Conservation (phyloP, 2,113 vertebrate species). For the Tricholaema leucomelas region DNA sequence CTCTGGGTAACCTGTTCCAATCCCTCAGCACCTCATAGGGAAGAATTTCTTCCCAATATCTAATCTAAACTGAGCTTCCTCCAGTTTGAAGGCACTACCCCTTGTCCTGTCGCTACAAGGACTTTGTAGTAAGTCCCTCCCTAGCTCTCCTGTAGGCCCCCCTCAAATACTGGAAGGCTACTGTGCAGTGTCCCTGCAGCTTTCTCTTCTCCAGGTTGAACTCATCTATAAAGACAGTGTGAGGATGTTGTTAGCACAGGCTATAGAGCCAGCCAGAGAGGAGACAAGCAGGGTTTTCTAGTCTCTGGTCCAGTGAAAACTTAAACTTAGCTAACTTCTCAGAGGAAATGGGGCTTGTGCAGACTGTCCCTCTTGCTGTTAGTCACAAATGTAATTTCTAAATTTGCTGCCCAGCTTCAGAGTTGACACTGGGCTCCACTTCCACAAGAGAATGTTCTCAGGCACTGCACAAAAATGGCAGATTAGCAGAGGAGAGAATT, state of each 20-base stretch:
- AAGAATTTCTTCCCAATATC: no score
- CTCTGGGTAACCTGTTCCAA: no score
- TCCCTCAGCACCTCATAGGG: no score
- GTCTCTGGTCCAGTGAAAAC: neutral
- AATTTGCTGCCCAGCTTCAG: constrained; percentile 7
- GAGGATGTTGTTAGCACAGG: neutral
- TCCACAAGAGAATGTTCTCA: constrained; percentile 1
- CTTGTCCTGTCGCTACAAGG: no score
- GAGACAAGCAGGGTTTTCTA: neutral
- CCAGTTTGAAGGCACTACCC: no score
- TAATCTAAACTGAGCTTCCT: no score
- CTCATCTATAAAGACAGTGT: neutral
- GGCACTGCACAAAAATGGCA: constrained; percentile 18
- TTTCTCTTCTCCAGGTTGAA: no score
- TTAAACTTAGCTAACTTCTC: neutral
- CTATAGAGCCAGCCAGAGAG: neutral
- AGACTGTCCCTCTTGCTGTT: neutral
- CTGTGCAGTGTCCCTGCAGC: no score
- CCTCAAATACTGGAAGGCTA: no score
- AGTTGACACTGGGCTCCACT: neutral
- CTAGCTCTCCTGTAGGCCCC: no score
- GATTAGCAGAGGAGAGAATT: constrained; percentile 23
- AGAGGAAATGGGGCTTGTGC: neutral
- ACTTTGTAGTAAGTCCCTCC: no score
- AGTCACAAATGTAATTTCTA: neutral